Conservation (phyloP, 1,140 invertebrate genomes). For the Diploscapter pachys region DNA sequence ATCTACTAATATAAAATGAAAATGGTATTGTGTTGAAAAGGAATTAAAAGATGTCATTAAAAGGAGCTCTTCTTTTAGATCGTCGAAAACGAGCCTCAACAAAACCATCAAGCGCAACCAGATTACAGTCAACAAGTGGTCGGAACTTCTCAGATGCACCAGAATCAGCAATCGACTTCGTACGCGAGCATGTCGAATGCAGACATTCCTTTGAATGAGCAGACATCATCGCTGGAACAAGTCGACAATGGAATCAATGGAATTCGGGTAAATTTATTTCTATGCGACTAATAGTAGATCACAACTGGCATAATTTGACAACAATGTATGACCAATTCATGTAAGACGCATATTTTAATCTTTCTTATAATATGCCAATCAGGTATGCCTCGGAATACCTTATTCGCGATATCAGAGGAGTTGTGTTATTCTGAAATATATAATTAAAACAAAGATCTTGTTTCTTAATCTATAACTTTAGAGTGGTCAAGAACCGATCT, state of each 20-base stretch:
- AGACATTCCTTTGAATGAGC: too few relatives aligned
- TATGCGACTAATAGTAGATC: too few relatives aligned
- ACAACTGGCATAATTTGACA: background rate
- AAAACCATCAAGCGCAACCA: too few relatives aligned
- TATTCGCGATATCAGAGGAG: too few relatives aligned
- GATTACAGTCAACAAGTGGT: conserved; percentile 1
- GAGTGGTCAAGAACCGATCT: conserved; percentile 4
- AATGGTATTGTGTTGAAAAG: background rate
- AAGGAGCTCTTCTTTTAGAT: background rate
- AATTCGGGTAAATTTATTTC: too few relatives aligned
- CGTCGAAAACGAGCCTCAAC: background rate
- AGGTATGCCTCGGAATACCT: background rate
- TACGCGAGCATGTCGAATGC: background rate
- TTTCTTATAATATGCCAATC: background rate
- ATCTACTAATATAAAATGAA: background rate
- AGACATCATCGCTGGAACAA: too few relatives aligned
- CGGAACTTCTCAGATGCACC: background rate
- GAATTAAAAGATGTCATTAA: background rate
- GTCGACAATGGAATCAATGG: too few relatives aligned
- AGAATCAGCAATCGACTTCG: background rate
- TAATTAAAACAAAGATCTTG: background rate
- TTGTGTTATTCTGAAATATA: too few relatives aligned
- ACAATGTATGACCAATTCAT: background rate
- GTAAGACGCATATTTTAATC: background rate
- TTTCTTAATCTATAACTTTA: background rate